Conservation (phyloP, 1,140 invertebrate species). For the Musca domestica region DNA sequence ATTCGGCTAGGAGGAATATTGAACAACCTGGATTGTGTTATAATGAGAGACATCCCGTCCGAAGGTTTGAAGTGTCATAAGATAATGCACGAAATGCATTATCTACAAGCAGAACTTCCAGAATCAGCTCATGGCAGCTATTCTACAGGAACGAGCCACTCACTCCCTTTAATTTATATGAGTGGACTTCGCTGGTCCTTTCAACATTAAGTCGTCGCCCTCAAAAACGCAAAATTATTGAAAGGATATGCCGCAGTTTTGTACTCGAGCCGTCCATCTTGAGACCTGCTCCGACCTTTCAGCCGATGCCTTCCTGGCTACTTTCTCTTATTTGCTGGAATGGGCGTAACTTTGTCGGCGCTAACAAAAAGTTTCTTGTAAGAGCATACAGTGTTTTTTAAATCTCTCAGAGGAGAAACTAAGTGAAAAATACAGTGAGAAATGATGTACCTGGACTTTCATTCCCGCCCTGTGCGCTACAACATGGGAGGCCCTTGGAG, state of each 20-base stretch:
- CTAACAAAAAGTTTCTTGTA: too few species aligned
- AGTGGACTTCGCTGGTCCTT: slow-evolving; percentile 31
- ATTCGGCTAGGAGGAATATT: not conserved
- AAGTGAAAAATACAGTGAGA: not conserved
- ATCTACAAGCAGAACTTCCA: too few species aligned
- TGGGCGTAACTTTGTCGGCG: too few species aligned
- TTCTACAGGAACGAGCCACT: too few species aligned
- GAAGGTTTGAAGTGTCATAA: not conserved
- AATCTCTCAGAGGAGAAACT: too few species aligned
- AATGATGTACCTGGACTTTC: not conserved
- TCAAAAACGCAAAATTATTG: too few species aligned
- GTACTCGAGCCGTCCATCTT: too few species aligned
- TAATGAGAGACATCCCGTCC: not conserved
- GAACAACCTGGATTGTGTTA: not conserved
- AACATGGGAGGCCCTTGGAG: slow-evolving; percentile 23
- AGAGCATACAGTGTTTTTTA: too few species aligned
- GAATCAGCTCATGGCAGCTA: slow-evolving; percentile 16
- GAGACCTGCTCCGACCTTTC: slow-evolving; percentile 1
- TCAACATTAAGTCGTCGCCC: too few species aligned
- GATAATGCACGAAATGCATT: not conserved
- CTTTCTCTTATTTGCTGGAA: too few species aligned
- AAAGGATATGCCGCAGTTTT: too few species aligned
- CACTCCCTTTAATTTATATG: slow-evolving; percentile 29
- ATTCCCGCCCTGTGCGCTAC: slow-evolving; percentile 21
- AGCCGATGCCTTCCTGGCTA: too few species aligned